These are phyloP conservation scores for Diogma glabrata DNA, from an alignment of 2,888 invertebrate species.

Conservation along the genomic window DNA sequence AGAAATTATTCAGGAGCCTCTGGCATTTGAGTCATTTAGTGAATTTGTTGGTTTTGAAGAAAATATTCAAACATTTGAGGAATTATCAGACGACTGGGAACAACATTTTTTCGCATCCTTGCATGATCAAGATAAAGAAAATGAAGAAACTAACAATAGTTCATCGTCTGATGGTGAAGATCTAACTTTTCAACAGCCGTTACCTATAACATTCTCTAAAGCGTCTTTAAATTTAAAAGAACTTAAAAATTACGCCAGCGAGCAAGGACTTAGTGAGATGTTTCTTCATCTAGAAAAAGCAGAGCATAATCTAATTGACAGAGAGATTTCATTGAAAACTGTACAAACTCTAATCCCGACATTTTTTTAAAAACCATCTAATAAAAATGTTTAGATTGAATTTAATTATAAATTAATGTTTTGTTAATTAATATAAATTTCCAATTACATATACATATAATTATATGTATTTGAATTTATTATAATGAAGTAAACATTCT, in stretches of 20 bases:
- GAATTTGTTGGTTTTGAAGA: not conserved
- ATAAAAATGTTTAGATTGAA: too few relatives aligned
- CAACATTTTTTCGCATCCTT: conserved; percentile 2
- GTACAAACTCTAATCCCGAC: not conserved
- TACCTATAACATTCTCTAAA: not conserved
- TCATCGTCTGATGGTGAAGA: conserved; percentile 4
- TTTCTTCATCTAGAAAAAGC: too few relatives aligned
- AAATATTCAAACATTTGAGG: conserved; percentile 6
- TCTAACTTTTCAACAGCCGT: too few relatives aligned
- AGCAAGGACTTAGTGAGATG: not conserved
- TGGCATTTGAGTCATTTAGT: not conserved
- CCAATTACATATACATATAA: too few relatives aligned
- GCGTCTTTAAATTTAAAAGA: not conserved
- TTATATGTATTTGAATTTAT: too few relatives aligned
- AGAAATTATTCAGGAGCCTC: not conserved
- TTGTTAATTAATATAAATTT: too few relatives aligned
- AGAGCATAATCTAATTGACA: not conserved
- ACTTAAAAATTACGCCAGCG: not conserved
- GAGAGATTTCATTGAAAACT: not conserved
- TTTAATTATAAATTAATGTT: too few relatives aligned
- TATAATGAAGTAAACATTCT: too few relatives aligned
- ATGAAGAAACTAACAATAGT: not conserved
- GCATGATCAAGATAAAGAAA: not conserved
- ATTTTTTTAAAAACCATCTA: not conserved
- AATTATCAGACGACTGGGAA: conserved; percentile 6